Evolutionary conservation across 2,113 vertebrate species (phyloP).

Genomic region (Vidua macroura): DNA sequence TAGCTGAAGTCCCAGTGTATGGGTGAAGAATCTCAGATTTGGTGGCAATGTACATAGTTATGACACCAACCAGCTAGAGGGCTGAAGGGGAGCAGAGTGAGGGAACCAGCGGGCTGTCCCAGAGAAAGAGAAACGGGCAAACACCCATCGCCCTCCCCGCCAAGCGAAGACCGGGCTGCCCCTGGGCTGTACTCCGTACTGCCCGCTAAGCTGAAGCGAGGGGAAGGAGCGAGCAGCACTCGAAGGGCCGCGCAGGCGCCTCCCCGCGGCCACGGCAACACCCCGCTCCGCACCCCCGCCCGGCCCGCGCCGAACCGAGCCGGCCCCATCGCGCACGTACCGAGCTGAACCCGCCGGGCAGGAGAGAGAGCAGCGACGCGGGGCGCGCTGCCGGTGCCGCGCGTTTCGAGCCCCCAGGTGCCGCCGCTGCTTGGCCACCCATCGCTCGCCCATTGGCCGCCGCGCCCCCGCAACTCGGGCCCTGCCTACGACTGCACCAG

Average conservation of each 20-base stretch:
- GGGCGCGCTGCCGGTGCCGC: rapidly evolving
- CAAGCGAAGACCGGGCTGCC: rapidly evolving
- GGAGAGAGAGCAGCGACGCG: rapidly evolving
- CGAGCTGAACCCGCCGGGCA: rapidly evolving
- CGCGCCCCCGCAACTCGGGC: rapidly evolving
- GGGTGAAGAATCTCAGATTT: conserved; percentile 85
- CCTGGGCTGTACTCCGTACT: background rate
- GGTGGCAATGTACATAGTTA: conserved; percentile 86
- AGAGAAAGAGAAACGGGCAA: background rate
- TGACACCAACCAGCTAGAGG: conserved; percentile 77
- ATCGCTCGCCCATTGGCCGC: background rate
- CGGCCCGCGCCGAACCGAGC: too few relatives aligned
- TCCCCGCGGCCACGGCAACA: background rate
- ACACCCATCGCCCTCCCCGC: background rate
- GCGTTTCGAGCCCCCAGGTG: too few relatives aligned
- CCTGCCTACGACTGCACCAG: rapidly evolving
- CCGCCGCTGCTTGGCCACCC: background rate
- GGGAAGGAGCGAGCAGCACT: background rate
- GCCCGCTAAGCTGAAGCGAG: rapidly evolving
- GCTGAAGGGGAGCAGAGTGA: background rate
- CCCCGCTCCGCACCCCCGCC: too few relatives aligned
- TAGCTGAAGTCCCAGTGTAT: conserved; percentile 78
- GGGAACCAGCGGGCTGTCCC: background rate
- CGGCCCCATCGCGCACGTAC: rapidly evolving
- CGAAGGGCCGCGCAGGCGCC: too few relatives aligned